These are phyloP conservation scores for Venusia cambrica DNA, from an alignment of 2,888 invertebrate species.

Conservation along the genomic window DNA sequence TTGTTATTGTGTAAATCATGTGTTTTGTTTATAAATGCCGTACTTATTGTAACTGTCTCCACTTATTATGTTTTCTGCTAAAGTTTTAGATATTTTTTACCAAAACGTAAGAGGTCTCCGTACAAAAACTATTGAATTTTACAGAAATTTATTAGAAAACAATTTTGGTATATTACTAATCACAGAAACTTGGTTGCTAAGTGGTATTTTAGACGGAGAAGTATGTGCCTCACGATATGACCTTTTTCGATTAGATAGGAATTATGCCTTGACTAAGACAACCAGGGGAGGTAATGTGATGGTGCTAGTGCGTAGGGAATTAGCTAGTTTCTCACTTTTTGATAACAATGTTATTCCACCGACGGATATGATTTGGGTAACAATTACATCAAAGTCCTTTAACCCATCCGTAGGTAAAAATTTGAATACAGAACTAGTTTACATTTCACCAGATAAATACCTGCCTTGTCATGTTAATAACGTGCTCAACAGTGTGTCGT, in stretches of 20 bases:
- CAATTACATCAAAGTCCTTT: no score
- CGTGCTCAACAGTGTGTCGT: not conserved
- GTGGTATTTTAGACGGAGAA: not conserved
- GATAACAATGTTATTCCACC: no score
- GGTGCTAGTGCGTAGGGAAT: slow-evolving; percentile 3
- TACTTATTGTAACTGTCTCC: not conserved
- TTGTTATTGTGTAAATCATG: no score
- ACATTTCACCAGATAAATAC: not conserved
- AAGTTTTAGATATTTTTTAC: slow-evolving; percentile 2
- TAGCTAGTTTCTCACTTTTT: no score
- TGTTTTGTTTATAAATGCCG: no score
- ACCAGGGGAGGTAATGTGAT: slow-evolving; percentile 1
- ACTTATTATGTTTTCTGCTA: not conserved
- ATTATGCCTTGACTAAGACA: not conserved
- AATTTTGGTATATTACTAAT: slow-evolving; percentile 1
- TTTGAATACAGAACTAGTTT: no score
- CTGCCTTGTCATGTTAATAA: not conserved
- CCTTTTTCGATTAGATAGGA: not conserved
- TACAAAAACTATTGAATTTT: slow-evolving; percentile 2
- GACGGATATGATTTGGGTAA: no score
- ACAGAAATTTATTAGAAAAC: slow-evolving; percentile 1
- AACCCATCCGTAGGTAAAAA: no score
- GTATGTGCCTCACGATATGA: slow-evolving; percentile 2
- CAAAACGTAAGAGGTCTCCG: slow-evolving; percentile 7
- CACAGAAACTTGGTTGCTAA: slow-evolving; percentile 1